Percentiles rank a stretch among this genome's conserved stretches.
Evolutionary conservation across 2,113 vertebrate genomes (phyloP).

Genomic region (Okapia johnstoni): DNA sequence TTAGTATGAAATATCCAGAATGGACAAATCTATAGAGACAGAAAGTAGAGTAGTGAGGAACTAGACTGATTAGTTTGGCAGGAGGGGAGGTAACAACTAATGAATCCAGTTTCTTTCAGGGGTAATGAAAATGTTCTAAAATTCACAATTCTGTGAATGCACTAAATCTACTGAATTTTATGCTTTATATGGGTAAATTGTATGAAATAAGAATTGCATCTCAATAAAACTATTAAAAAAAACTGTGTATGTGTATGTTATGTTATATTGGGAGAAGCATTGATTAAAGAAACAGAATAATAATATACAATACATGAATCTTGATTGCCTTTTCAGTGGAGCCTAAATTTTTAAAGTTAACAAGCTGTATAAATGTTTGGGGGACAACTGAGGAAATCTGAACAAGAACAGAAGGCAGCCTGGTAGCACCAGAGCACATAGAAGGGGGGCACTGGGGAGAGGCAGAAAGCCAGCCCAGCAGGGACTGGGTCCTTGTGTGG

Average conservation of each 20-base stretch:
- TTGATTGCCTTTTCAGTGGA: background rate
- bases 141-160: background rate
- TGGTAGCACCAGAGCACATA: background rate
- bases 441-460: fast-evolving
- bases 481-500: background rate
- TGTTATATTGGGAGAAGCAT: background rate
- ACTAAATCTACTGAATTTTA: background rate
- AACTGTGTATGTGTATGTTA: background rate
- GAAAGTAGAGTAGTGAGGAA: background rate
- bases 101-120: background rate
- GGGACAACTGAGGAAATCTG: background rate
- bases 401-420: background rate
- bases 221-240: background rate
- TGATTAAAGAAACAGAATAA: background rate
- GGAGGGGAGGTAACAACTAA: background rate
- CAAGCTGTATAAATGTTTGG: background rate
- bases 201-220: background rate
- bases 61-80: fast-evolving
- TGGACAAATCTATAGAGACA: background rate
- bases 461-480: too few species aligned
- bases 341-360: background rate
- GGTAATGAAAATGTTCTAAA: background rate
- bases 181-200: background rate
- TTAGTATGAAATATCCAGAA: background rate
- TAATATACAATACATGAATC: background rate